Evolutionary conservation across 1,140 invertebrate species (phyloP).

Genomic region (Chionoecetes opilio): DNA sequence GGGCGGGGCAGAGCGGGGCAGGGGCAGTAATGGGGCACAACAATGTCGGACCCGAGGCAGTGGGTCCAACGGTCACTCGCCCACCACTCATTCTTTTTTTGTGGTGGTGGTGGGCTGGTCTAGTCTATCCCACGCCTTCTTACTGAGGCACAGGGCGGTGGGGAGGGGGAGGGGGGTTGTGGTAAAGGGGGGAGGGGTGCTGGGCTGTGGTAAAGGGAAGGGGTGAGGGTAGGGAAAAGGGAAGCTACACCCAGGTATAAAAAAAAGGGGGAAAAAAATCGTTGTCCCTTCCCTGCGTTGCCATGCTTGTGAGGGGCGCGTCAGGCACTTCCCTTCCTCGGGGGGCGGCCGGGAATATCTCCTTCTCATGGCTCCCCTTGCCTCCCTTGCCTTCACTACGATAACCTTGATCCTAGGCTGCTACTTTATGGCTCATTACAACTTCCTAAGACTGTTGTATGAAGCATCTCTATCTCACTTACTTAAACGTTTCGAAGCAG

Average conservation of each 20-base stretch:
- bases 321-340: not conserved
- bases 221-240: too few species aligned
- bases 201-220: too few species aligned
- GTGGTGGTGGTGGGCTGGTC: not conserved
- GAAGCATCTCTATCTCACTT: too few species aligned
- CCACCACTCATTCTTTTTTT: conserved; percentile 23
- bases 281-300: not conserved
- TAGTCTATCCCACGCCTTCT: not conserved
- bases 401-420: not conserved
- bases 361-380: not conserved
- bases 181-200: too few species aligned
- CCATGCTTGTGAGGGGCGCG: not conserved
- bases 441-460: not conserved
- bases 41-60: conserved; percentile 6
- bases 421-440: not conserved
- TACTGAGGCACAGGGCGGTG: not conserved
- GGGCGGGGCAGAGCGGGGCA: not conserved
- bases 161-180: not conserved
- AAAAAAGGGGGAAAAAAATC: too few species aligned
- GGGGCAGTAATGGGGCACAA: not conserved
- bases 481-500: too few species aligned
- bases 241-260: too few species aligned
- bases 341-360: not conserved
- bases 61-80: conserved; percentile 1
- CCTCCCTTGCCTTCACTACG: not conserved